Base-by-base conservation (phyloP, 2,888 invertebrate genomes). In the Helleia helle region DNA sequence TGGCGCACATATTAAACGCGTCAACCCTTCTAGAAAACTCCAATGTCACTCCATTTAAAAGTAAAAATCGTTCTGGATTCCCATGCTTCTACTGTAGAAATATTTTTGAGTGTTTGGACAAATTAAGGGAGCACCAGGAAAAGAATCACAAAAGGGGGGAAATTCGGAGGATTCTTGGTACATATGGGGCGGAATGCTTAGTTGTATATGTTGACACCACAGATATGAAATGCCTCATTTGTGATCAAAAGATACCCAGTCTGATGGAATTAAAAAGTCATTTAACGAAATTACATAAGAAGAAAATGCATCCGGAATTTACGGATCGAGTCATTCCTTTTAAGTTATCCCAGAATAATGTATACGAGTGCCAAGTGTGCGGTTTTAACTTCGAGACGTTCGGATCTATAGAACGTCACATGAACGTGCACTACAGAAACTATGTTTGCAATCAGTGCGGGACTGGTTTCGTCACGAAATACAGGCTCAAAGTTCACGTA, bases 401-500 rank as follows among this genome's bases (percentile, higher is more conserved):
- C 37, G 80, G 80, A 0, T 67, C 81, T 0, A 72, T 79, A 1
- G 81, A 81, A 18, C 40, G 76, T 0, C 81, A 83, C 43, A 83
- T 83, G 83, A 81, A 81, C 3, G 65, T 69, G 0, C 81, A 83
- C 44, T 83, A 63, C 42, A 65, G 76, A 15, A 80, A 80, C 11
- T 76, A 71, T 13, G 68, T 80, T 0, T 81, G 80, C 41, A 66
- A 66, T 8, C 71, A 71, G 2, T 81, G 80, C 13, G 81, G 79
- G 0, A 60, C 71, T 0, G 81, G 83, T 0, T 81, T 75, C 28
- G 66, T 76, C 0, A 81, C 79, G 0, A 71, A 68, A 46, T 72
- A 75, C 26, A 52, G 72, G 4, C 41, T 81, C 2, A 76, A 76
- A 53, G 75, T 77, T 0, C 81, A 81, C 14, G 50, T 58, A 0